Evolutionary conservation across 2,797 vertebrate species (phyloP), one percentile per base, ranked within the genome.

Genomic region (Aselliscus stoliczkanus): DNA sequence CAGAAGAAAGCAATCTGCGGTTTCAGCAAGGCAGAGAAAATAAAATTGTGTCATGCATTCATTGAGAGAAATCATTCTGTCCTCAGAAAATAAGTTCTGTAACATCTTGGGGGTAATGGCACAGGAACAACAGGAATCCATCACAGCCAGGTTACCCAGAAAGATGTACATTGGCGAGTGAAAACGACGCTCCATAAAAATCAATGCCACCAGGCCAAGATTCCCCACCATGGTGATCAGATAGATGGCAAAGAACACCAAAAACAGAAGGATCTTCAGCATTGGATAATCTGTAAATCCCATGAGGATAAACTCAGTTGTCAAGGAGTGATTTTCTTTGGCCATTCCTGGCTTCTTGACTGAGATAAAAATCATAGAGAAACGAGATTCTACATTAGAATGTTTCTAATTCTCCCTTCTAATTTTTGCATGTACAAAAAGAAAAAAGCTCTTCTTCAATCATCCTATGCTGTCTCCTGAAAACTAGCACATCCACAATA

Each of bases 91-190:
- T 50, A 97, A 77, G 37, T 96, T 95, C 54, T 95, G 1, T 29
- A 97, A 29, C 90, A 97, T 93, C 52, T 94, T 97, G 18, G 90
- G 97, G 15, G 76, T 95, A n/a, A 90, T 70, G 56, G 95, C 42
- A 64, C 79, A 90, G 56, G 95, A 93, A 23, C 93, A 97, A 37
- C 70, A 97, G 56, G 93, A 85, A 62, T 97, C 96, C 86, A 93
- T 96, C 7, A 97, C 34, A 73, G 86, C 86, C 37, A 97, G 62
- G 27, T 93, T 96, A 0, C 96, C 89, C 44, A 97, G 72, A 37
- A 96, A 96, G 56, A 97, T 72, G 37, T 96, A 97, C 96, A 96
- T 96, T 17, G 96, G 95, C 21, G 75, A 90, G 58, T 97, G 94
- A 72, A 97, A 90, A 72, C 9, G 62, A 6, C 0, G 0, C 23